phyloP scores from a whole-genome alignment of 2,113 vertebrate genomes.

The Recurvirostra avosetta region DNA sequence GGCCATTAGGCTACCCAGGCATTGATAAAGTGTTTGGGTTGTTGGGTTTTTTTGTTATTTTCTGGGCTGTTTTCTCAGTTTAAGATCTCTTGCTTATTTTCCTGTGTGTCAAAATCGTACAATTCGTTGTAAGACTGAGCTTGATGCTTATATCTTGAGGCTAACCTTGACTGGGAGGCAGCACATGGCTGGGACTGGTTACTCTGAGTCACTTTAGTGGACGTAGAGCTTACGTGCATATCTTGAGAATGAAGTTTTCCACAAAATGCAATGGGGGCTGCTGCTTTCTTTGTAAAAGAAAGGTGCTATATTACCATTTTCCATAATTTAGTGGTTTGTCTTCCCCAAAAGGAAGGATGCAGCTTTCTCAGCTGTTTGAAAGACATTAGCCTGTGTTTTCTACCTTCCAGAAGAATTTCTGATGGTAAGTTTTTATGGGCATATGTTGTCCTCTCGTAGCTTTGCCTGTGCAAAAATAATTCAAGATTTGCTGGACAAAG shows the following conservation, averaged over 20 bases:
- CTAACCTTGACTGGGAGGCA: neutral
- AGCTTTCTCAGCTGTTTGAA: neutral
- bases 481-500: neutral
- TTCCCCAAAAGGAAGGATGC: neutral
- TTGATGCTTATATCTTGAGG: neutral
- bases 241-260: neutral
- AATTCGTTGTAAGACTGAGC: neutral
- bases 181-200: neutral
- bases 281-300: neutral
- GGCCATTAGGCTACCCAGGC: neutral
- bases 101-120: fast-evolving
- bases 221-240: fast-evolving
- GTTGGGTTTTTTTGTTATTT: neutral
- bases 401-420: neutral
- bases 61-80: neutral
- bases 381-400: neutral
- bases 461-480: neutral
- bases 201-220: neutral
- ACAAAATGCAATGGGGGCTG: neutral
- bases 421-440: neutral
- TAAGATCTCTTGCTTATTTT: neutral
- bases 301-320: neutral
- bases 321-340: neutral
- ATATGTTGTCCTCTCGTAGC: neutral
- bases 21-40: neutral